These are phyloP conservation scores for Callithrix jacchus DNA, from an alignment of 2,113 vertebrate species.

Conservation along the genomic window DNA sequence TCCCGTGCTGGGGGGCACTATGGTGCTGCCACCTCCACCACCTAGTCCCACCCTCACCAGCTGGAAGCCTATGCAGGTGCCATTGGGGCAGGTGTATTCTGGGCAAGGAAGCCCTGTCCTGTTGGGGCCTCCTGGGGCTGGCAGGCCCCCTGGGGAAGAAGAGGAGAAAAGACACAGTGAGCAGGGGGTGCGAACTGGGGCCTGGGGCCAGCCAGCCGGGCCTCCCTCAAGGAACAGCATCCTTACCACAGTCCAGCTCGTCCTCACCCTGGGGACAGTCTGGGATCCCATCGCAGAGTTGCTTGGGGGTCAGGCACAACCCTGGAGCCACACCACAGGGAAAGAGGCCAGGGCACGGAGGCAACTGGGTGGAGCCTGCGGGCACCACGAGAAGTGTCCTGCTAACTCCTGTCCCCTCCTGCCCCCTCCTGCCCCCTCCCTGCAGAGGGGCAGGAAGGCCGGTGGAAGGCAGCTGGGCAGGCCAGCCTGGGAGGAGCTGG, in stretches of 20 bases:
- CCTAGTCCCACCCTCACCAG: slow-evolving; percentile 72
- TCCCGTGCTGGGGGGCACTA: neutral
- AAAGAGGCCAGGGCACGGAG: slow-evolving; percentile 86
- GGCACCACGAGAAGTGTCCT: neutral
- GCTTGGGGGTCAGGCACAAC: slow-evolving; percentile 85
- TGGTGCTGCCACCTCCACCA: rapidly evolving
- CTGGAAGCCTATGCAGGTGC: slow-evolving; percentile 87
- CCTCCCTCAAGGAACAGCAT: neutral
- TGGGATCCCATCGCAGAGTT: slow-evolving; percentile 84
- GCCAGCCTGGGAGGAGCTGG: neutral
- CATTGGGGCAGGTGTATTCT: slow-evolving; percentile 88
- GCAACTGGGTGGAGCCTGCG: slow-evolving; percentile 85
- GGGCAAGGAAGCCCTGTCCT: slow-evolving; percentile 78
- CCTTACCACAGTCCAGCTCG: slow-evolving; percentile 87
- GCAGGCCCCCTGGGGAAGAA: slow-evolving; percentile 36
- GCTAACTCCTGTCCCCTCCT: too few species aligned
- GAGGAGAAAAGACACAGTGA: neutral
- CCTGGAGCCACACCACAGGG: slow-evolving; percentile 80
- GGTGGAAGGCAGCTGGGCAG: too few species aligned
- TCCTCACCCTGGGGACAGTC: slow-evolving; percentile 89
- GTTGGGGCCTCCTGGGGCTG: slow-evolving; percentile 73
- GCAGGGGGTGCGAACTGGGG: rapidly evolving
- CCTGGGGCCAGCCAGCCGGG: rapidly evolving
- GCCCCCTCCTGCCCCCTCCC: too few species aligned
- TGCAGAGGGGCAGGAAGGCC: neutral